Conservation (phyloP, 2,888 invertebrate genomes). For the Pyrgus malvae region DNA sequence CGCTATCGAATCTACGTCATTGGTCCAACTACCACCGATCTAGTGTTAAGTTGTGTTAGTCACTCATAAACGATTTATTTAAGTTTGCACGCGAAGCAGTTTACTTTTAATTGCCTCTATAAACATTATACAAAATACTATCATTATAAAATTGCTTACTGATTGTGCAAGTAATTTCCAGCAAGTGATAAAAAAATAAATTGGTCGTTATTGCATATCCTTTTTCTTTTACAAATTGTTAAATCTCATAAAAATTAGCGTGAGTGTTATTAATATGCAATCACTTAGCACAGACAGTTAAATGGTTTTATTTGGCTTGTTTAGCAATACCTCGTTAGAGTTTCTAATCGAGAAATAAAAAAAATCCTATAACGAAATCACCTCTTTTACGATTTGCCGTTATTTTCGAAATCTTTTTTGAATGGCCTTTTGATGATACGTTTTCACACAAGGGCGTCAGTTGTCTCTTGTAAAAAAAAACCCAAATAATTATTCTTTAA, state of each 20-base stretch:
- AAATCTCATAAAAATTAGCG: neutral
- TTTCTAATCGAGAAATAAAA: neutral
- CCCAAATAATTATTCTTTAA: no score
- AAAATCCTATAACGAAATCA: neutral
- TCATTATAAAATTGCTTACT: conserved; percentile 48
- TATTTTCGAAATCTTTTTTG: conserved; percentile 4
- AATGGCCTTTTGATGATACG: neutral
- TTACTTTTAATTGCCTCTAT: conserved; percentile 58
- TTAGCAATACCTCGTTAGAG: neutral
- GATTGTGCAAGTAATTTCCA: conserved; percentile 51
- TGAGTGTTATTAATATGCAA: conserved; percentile 27
- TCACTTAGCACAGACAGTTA: conserved; percentile 33
- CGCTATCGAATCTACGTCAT: conserved; percentile 50
- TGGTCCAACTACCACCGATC: conserved; percentile 62
- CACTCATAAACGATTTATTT: conserved; percentile 62
- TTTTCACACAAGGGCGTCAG: no score
- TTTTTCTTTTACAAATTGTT: neutral
- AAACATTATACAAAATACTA: conserved; percentile 61
- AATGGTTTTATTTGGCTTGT: conserved; percentile 16
- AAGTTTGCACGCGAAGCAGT: conserved; percentile 67
- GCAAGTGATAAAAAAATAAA: conserved; percentile 46
- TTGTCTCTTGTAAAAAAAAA: no score
- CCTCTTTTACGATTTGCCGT: neutral
- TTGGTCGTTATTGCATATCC: conserved; percentile 10
- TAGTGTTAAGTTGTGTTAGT: conserved; percentile 54